Evolutionary conservation across 2,888 invertebrate species (phyloP).

Genomic region (Erpobdella octoculata): DNA sequence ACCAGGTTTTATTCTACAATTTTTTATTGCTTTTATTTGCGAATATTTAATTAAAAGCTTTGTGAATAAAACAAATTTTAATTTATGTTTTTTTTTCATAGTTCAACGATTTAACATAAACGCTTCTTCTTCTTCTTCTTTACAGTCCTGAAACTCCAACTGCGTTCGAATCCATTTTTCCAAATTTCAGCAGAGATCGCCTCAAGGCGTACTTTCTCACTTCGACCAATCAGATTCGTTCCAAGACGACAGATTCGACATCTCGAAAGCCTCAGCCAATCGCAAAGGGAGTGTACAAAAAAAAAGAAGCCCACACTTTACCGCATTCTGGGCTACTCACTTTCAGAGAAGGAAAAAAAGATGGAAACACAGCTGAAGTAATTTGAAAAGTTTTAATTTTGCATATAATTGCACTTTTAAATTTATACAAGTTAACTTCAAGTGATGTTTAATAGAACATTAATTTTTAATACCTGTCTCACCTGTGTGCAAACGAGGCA

Average conservation of each 20-base stretch:
- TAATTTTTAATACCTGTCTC: no score
- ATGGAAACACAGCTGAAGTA: no score
- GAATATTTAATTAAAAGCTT: not conserved
- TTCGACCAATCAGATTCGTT: not conserved
- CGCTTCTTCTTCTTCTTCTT: no score
- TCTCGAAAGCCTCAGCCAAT: not conserved
- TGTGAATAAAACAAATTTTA: no score
- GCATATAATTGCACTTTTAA: no score
- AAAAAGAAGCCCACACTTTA: conserved; percentile 6
- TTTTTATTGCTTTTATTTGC: not conserved
- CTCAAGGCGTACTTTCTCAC: conserved; percentile 22
- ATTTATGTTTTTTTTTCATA: not conserved
- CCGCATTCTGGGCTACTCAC: not conserved
- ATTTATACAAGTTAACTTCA: no score
- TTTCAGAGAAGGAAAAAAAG: no score
- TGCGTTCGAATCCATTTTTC: conserved; percentile 23
- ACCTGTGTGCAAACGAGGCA: no score
- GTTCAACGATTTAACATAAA: not conserved
- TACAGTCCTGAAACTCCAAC: conserved; percentile 28
- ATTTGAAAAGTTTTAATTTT: no score
- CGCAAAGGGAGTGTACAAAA: not conserved
- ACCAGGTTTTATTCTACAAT: not conserved
- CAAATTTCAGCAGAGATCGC: conserved; percentile 14
- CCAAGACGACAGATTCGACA: not conserved
- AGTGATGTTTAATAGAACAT: no score